Evolutionary conservation across 2,113 vertebrate species (phyloP), one percentile per base, ranked within the genome.

Genomic region (Myodes glareolus): DNA sequence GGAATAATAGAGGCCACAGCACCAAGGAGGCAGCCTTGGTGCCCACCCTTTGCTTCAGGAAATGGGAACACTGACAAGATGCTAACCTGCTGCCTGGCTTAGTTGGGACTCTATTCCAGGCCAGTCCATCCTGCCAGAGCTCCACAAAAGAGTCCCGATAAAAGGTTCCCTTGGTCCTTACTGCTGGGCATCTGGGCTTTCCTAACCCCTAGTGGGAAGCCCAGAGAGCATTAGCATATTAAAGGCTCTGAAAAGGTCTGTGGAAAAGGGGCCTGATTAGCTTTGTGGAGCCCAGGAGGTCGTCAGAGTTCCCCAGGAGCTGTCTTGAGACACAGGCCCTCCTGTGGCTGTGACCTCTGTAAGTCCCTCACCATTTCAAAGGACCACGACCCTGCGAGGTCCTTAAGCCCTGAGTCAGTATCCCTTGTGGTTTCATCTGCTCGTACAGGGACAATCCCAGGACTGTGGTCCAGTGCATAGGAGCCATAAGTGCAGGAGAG

Each of bases 241-340:
- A 94, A 97, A 98, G 95, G 33, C 70, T 81, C 97, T 95, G 92
- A 55, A 91, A 94, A 94, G 94, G 70, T 93, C 94, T 96, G 86
- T 61, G 88, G 70, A 84, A 76, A 85, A 91, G 85, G 94, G 95
- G 70, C 19, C 8, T 4, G 27, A 92, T 82, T 88, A 33, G 90
- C 27, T 50, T 6, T 78, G 61, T 72, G 70, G 92, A 92, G 58
- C 93, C 91, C 86, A 7, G 61, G 88, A 94, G 88, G 50, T 12
- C 21, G 6, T 31, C 27, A 58, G 77, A 39, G 90, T 16, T 61
- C 70, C 47, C 52, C 75, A 21, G 8, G 70, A 81, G 61, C 68
- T 63, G 47, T 91, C 80, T 39, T 29, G 39, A 85, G 84, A n/a
- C 52, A 25, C 11, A 55, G 36, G 19, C 68, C 84, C 61, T 70